phyloP scores from a whole-genome alignment of 2,113 vertebrate species.

The Melanerpes formicivorus region DNA sequence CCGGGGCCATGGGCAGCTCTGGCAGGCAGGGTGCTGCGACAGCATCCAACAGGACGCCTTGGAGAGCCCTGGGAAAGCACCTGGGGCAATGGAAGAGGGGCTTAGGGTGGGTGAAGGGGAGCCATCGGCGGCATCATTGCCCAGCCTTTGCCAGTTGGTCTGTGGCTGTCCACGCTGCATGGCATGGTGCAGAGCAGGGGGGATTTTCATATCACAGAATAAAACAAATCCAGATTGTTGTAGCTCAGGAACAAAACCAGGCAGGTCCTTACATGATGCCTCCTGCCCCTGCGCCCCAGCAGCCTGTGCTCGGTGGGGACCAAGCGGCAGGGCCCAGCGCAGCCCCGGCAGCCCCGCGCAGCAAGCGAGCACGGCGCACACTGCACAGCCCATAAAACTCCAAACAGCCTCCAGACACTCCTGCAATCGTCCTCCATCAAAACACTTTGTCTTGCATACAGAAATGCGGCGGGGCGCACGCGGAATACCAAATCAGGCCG shows the following conservation, averaged over 20 bases:
- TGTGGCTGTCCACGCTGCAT: not conserved
- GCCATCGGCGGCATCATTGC: not conserved
- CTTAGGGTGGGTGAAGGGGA: not conserved
- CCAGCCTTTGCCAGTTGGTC: not conserved
- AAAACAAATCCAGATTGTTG: not conserved
- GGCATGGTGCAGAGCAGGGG: not conserved
- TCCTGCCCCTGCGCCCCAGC: constrained; percentile 73
- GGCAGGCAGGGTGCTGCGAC: rapidly evolving
- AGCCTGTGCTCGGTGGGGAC: constrained; percentile 76
- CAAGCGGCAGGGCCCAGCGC: constrained; percentile 85
- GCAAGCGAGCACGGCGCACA: constrained; percentile 69
- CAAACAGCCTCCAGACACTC: constrained; percentile 94
- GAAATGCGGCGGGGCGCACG: constrained; percentile 95
- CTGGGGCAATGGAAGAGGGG: not conserved
- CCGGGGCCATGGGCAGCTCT: not conserved
- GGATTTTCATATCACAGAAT: not conserved
- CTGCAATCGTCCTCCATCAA: constrained; percentile 99
- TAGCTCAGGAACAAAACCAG: not conserved
- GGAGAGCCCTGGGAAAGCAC: not conserved
- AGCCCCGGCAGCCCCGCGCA: not conserved
- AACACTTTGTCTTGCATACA: constrained; percentile 99
- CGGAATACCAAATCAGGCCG: constrained; percentile 99
- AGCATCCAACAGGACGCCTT: rapidly evolving
- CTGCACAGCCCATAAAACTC: constrained; percentile 98
- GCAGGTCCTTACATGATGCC: constrained; percentile 22